Conservation (phyloP, 2,113 vertebrate genomes). For the Psilopsiagon aymara region DNA sequence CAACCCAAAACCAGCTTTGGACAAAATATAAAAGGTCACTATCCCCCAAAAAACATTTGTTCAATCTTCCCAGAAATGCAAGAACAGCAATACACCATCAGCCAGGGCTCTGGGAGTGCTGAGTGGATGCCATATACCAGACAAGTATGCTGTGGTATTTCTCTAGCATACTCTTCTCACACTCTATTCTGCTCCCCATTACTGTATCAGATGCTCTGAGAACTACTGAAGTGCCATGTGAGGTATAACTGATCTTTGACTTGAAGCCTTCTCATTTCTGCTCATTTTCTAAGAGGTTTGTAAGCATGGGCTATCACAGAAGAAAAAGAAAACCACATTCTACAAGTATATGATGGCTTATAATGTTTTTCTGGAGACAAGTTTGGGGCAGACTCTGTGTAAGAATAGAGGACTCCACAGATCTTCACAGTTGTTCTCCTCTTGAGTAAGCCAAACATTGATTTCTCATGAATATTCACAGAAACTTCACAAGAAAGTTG, state of each 20-base stretch:
- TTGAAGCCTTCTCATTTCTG: background rate
- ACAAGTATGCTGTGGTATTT: background rate
- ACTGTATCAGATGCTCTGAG: background rate
- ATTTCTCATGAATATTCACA: background rate
- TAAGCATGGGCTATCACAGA: background rate
- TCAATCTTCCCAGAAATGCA: background rate
- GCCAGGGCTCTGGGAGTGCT: background rate
- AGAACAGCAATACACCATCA: background rate
- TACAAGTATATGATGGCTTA: background rate
- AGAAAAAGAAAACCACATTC: background rate
- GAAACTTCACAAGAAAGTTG: background rate
- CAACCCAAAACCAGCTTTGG: background rate
- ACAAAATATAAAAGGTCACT: background rate
- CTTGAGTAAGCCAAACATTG: background rate
- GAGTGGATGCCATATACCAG: background rate
- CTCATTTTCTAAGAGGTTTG: background rate
- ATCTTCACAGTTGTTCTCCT: background rate
- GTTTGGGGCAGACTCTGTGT: background rate
- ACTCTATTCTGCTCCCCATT: background rate
- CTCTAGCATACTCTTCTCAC: background rate
- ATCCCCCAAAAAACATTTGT: background rate
- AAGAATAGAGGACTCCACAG: conserved; percentile 8
- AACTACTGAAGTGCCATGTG: background rate
- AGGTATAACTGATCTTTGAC: background rate
- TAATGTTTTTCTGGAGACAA: background rate